Evolutionary conservation across 1,140 invertebrate species (phyloP).

Genomic region (Rhynchophorus ferrugineus): DNA sequence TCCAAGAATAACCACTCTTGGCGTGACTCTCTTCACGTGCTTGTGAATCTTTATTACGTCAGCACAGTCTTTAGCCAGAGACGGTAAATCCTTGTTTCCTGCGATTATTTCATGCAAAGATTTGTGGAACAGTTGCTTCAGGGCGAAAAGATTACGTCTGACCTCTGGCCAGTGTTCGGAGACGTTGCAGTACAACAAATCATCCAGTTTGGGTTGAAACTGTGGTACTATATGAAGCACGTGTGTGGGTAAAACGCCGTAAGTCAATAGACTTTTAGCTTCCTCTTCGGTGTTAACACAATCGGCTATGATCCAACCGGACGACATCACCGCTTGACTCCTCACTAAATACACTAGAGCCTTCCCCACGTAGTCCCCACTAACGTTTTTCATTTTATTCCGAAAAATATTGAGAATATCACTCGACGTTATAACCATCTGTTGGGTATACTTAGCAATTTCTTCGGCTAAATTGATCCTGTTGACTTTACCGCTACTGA

Average conservation of each 20-base stretch:
- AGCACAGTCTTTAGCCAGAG: constrained; percentile 27
- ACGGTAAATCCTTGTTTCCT: constrained; percentile 4
- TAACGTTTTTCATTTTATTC: not conserved
- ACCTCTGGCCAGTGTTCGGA: constrained; percentile 31
- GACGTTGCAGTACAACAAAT: constrained; percentile 34
- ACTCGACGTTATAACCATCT: constrained; percentile 28
- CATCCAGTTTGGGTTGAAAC: constrained; percentile 31
- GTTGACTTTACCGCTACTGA: constrained; percentile 40
- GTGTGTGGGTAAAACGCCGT: constrained; percentile 46
- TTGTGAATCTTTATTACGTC: constrained; percentile 27
- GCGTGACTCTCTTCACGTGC: constrained; percentile 29
- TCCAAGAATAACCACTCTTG: constrained; percentile 45
- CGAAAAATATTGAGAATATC: constrained; percentile 9
- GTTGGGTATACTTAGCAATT: constrained; percentile 33
- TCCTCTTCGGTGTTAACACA: constrained; percentile 43
- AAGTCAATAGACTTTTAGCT: constrained; percentile 40
- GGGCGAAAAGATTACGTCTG: constrained; percentile 28
- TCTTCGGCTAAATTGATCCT: constrained; percentile 28
- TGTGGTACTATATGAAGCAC: constrained; percentile 42
- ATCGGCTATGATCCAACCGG: constrained; percentile 38
- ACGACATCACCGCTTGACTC: constrained; percentile 28
- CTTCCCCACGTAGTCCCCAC: constrained; percentile 8
- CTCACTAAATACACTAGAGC: constrained; percentile 22
- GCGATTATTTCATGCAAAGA: constrained; percentile 23
- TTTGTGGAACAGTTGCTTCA: constrained; percentile 32